Base-by-base conservation (phyloP, 2,113 vertebrate genomes). In the Ammodytes dubius region DNA sequence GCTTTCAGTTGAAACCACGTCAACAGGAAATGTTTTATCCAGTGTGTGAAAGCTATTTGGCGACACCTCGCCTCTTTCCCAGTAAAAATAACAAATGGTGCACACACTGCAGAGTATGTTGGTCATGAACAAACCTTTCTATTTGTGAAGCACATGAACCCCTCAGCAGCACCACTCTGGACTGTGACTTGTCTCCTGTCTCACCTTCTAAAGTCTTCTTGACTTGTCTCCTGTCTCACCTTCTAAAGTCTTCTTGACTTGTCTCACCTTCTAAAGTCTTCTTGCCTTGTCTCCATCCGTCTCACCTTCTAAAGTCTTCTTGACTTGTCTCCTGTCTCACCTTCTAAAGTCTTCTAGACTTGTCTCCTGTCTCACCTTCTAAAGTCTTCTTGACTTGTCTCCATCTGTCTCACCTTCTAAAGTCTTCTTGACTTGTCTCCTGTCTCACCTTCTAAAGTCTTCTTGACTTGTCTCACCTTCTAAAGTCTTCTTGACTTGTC, bases 201-300 rank as follows among this genome's bases (percentile, higher is more conserved):
- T 88, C 80, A 99, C 98, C 98, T 84, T 98, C 96, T 70, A 99
- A 94, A 0, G 96, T 99, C 91, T 94, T 98, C 85, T 95, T 97
- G 61, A 27, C 27, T 27, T 27, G 27, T 27, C n/a, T 17, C 11
- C 10, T 57, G 10, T 57, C 95, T 88, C 80, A 99, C 98, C 98
- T 84, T 98, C 96, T 70, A 99, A 94, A 0, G 96, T 99, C 91
- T 94, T 98, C 85, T 95, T 97, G 61, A 13, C 11, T 7, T 57
- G 10, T 57, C 95, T 88, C 80, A 27, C 27, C 27, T 27, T 27
- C 2, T 27, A 27, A 27, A 27, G 27, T 27, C 27, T 27, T 27
- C 27, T 27, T 27, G 27, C 1, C 27, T 27, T 27, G 27, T 27
- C n/a, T n/a, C n/a, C n/a, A n/a, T n/a, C n/a, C n/a, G 27, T 27